A percentile compares a stretch with the other conserved stretches of the same genome.
These are phyloP conservation scores for Eristalinus sepulchralis DNA, from an alignment of 2,888 invertebrate genomes.

Conservation along the genomic window DNA sequence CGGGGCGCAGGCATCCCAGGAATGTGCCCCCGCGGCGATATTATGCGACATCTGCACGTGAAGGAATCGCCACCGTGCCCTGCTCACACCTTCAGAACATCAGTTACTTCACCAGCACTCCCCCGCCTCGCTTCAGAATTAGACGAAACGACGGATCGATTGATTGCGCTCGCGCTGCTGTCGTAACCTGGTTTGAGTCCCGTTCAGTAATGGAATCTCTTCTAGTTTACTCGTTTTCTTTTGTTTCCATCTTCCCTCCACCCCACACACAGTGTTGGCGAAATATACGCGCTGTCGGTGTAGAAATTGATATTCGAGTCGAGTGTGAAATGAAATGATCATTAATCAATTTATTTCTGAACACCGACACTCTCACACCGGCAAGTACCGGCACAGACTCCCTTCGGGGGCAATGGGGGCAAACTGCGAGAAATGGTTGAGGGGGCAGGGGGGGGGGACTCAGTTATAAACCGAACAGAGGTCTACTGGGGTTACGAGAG, in stretches of 20 bases:
- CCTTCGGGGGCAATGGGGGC: not conserved
- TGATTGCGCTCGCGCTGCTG: slow-evolving; percentile 40
- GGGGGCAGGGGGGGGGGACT: no score
- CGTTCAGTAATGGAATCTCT: slow-evolving; percentile 65
- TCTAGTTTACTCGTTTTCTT: slow-evolving; percentile 27
- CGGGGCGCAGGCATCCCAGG: slow-evolving; percentile 27
- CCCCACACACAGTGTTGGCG: slow-evolving; percentile 19
- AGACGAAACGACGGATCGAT: slow-evolving; percentile 56
- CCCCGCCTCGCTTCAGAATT: slow-evolving; percentile 21
- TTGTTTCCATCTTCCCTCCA: not conserved
- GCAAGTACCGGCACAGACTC: not conserved
- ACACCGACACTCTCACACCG: slow-evolving; percentile 5
- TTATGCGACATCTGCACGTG: slow-evolving; percentile 63
- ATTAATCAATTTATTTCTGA: slow-evolving; percentile 66
- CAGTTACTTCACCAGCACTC: no score
- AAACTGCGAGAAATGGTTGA: not conserved
- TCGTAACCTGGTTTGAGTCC: slow-evolving; percentile 53
- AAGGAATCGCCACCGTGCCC: slow-evolving; percentile 36
- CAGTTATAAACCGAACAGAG: slow-evolving; percentile 12
- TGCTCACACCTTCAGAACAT: slow-evolving; percentile 66
- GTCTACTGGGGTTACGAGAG: slow-evolving; percentile 62
- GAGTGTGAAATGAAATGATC: slow-evolving; percentile 70
- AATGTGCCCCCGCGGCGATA: slow-evolving; percentile 52
- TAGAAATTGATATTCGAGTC: slow-evolving; percentile 64
- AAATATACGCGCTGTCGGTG: slow-evolving; percentile 58